phyloP scores from a whole-genome alignment of 2,888 invertebrate genomes.

The Barypeithes pellucidus region DNA sequence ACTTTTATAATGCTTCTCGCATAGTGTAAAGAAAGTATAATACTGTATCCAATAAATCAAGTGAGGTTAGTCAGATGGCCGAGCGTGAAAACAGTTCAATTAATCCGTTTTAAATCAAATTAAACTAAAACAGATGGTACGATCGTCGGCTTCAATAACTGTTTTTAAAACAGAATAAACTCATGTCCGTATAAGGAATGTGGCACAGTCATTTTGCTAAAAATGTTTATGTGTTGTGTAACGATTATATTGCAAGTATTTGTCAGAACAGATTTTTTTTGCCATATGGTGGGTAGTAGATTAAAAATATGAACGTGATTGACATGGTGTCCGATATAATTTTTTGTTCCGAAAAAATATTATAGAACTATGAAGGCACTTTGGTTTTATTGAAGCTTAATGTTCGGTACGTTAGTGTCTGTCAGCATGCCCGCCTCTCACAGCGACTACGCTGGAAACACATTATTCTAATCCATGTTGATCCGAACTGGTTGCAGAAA shows the following conservation, averaged over 20 bases:
- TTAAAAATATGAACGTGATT: constrained; percentile 1
- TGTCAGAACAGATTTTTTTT: background rate
- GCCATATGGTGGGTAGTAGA: constrained; percentile 8
- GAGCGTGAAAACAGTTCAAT: constrained; percentile 17
- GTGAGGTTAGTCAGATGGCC: constrained; percentile 3
- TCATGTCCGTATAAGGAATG: constrained; percentile 44
- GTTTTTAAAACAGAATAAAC: constrained; percentile 40
- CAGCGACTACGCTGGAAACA: too few species aligned
- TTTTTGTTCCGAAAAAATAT: too few species aligned
- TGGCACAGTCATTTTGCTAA: constrained; percentile 30
- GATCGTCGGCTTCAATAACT: constrained; percentile 34
- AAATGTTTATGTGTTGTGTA: constrained; percentile 29
- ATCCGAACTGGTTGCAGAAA: too few species aligned
- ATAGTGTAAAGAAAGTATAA: background rate
- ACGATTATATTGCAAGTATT: constrained; percentile 21
- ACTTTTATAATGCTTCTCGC: too few species aligned
- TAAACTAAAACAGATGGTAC: constrained; percentile 44
- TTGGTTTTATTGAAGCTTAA: too few species aligned
- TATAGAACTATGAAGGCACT: too few species aligned
- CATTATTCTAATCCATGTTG: too few species aligned
- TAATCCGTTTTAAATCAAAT: constrained; percentile 30
- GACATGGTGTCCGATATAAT: background rate
- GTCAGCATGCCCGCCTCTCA: too few species aligned
- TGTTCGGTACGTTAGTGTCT: too few species aligned
- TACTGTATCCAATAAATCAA: background rate